Percentiles rank a stretch among this genome's conserved stretches.
Conservation (phyloP, 1,140 invertebrate genomes). For the Spodoptera litura region DNA sequence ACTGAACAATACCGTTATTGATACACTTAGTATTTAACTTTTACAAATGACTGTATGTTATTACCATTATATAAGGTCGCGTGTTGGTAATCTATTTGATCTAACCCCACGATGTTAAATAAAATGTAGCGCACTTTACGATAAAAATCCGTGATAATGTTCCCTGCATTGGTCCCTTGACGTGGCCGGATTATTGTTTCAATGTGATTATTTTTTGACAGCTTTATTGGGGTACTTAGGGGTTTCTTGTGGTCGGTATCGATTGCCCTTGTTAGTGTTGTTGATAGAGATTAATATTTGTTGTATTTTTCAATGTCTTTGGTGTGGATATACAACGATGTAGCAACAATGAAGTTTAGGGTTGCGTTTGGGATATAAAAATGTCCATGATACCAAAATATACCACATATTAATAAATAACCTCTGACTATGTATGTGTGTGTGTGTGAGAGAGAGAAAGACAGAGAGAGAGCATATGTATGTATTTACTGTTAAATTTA, state of each 20-base stretch:
- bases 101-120: conserved; percentile 3
- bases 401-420: too few species aligned
- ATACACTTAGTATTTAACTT: not conserved
- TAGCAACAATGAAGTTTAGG: too few species aligned
- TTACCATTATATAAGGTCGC: conserved; percentile 16
- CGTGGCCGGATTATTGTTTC: conserved; percentile 26
- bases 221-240: conserved; percentile 23
- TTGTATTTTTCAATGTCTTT: too few species aligned
- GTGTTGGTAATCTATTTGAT: conserved; percentile 30
- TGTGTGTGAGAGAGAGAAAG: too few species aligned
- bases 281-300: too few species aligned
- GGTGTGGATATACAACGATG: too few species aligned
- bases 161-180: conserved; percentile 11
- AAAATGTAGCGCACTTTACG: conserved; percentile 22
- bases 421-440: too few species aligned
- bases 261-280: too few species aligned
- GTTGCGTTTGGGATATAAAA: too few species aligned
- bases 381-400: too few species aligned
- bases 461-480: too few species aligned
- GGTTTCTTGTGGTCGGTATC: not conserved
- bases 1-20: not conserved
- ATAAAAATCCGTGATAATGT: conserved; percentile 45
- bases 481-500: too few species aligned
- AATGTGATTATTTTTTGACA: conserved; percentile 35
- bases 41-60: conserved; percentile 2